Percentiles rank a stretch among this genome's conserved stretches.
These are phyloP conservation scores for Poecilia gillii DNA, from an alignment of 2,797 vertebrate species.

Conservation along the genomic window DNA sequence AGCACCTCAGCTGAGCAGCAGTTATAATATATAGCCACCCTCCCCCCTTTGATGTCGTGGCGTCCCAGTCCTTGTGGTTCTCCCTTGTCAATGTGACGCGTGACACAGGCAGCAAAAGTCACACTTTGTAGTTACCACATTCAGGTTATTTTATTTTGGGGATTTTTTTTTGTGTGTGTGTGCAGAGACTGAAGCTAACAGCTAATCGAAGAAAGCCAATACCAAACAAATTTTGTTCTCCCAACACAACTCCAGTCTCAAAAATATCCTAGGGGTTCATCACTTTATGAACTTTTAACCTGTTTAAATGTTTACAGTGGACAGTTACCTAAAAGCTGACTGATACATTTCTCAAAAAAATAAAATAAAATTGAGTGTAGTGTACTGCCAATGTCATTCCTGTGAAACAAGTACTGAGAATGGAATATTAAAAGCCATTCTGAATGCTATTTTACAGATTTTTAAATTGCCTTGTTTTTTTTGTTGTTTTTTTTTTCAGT, in stretches of 20 bases:
- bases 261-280: background rate
- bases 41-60: slow-evolving; percentile 37
- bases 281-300: background rate
- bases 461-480: background rate
- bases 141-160: background rate
- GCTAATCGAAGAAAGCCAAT: background rate
- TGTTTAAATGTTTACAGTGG: background rate
- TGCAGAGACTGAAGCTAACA: background rate
- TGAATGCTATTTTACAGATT: background rate
- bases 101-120: slow-evolving; percentile 29
- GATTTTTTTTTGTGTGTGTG: background rate
- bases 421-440: background rate
- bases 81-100: slow-evolving; percentile 37
- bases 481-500: background rate
- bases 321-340: background rate
- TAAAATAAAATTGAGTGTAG: background rate
- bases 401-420: background rate
- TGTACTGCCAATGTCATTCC: background rate
- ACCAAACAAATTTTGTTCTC: background rate
- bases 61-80: slow-evolving; percentile 28
- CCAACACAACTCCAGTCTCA: background rate
- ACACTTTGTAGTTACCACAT: background rate
- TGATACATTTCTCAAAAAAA: background rate
- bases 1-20: slow-evolving; percentile 55
- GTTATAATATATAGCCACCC: slow-evolving; percentile 61